A percentile compares a stretch with the other conserved stretches of the same genome.
phyloP scores from a whole-genome alignment of 2,797 vertebrate genomes.

The Sebastes elongatus region DNA sequence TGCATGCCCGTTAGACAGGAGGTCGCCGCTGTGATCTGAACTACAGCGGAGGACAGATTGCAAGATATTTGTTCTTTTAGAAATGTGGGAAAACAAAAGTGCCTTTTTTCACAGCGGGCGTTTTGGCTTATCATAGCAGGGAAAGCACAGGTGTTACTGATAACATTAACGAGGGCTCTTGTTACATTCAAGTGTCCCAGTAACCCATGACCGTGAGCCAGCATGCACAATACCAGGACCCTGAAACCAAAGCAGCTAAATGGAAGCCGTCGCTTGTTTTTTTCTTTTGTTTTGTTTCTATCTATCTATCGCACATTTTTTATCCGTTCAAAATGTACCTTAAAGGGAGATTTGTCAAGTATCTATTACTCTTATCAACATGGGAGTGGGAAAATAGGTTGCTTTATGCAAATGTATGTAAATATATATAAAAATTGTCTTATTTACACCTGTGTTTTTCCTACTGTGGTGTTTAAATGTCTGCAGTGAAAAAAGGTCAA shows the following conservation, averaged over 20 bases:
- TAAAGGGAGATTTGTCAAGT: too few species aligned
- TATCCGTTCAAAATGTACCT: too few species aligned
- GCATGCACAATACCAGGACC: neutral
- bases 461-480: too few species aligned
- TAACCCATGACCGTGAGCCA: neutral
- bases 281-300: neutral
- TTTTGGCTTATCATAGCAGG: neutral
- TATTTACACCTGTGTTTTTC: too few species aligned
- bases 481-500: neutral
- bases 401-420: too few species aligned
- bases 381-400: too few species aligned
- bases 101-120: neutral
- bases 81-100: neutral
- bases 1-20: constrained; percentile 1
- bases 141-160: neutral
- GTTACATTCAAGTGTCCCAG: neutral
- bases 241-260: neutral
- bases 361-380: too few species aligned
- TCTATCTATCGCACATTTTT: too few species aligned
- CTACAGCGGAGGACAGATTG: constrained; percentile 8
- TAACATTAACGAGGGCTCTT: neutral
- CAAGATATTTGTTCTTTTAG: constrained; percentile 2
- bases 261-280: neutral
- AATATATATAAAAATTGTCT: too few species aligned
- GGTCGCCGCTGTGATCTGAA: constrained; percentile 13